Base-by-base conservation (phyloP, 92 coral and sea anemone genomes). In the Phenganax subtilis region DNA sequence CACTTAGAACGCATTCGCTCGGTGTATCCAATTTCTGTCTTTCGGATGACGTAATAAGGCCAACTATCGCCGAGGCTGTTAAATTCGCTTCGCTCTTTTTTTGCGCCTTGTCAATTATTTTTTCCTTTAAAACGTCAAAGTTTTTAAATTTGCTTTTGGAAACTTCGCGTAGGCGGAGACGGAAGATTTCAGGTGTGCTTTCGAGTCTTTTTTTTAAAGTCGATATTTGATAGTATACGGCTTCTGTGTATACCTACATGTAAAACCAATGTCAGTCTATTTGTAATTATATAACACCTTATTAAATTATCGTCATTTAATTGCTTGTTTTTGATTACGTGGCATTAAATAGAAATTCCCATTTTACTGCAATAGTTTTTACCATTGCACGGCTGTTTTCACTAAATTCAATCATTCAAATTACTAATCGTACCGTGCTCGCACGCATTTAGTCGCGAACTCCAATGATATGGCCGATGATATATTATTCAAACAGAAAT, bases 231-330 rank as follows among this genome's bases (percentile, higher is more conserved):
- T 91, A 93, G 72, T 93, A 93, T 74, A 85, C 85, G 6, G 97
- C 97, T 60, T 93, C 97, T 55, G 89, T 91, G 79, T 93, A 93
- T 30, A 93, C 96, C 73, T 91, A 92, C 17, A 0, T 51, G 20
- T 28, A 9, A 8, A 60, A 52, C 55, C 8, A 17, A 20, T 54
- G 77, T 25, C 54, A 61, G 57, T 51, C 12, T 51, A 20, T 6
- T 7, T 15, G 31, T 16, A 47, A 9, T 9, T n/a, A 10, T 10
- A 7, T 3, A 3, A 60, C 37, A 11, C 25, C 25, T 20, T 20
- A 20, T 20, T 20, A 20, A 20, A 20, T 20, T 20, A 20, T 20
- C 25, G 25, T 20, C 25, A 20, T 20, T 20, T 20, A 20, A 20
- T 20, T 20, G 25, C 0, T 20, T 20, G 25, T 20, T 20, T 20